Evolutionary conservation across 2,888 invertebrate species (phyloP).

Genomic region (Drosophila borealis): DNA sequence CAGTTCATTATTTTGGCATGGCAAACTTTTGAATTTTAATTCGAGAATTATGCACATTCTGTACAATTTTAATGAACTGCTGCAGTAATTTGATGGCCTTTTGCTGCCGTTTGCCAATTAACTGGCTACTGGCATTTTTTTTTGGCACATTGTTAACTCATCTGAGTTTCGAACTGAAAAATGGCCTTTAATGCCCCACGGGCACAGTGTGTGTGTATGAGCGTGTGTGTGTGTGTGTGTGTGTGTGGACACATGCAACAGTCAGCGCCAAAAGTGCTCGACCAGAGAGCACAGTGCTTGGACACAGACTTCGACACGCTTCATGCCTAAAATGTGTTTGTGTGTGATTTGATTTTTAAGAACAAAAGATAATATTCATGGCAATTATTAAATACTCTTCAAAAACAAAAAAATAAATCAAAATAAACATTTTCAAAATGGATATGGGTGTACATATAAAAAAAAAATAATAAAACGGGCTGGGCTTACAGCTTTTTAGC

Average conservation of each 20-base stretch:
- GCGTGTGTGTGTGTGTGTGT: background rate
- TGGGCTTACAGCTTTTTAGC: no score
- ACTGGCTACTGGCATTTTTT: slow-evolving; percentile 22
- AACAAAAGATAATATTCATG: background rate
- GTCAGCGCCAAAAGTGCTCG: slow-evolving; percentile 20
- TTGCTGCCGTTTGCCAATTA: slow-evolving; percentile 49
- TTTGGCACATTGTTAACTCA: slow-evolving; percentile 40
- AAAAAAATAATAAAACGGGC: background rate
- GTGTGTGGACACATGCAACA: slow-evolving; percentile 36
- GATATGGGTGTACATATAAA: no score
- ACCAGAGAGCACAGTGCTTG: background rate
- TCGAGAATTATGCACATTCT: slow-evolving; percentile 72
- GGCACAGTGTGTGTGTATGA: background rate
- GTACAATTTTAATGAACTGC: slow-evolving; percentile 71
- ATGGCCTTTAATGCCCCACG: slow-evolving; percentile 14
- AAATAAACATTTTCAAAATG: background rate
- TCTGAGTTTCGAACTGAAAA: slow-evolving; percentile 23
- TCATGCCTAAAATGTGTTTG: background rate
- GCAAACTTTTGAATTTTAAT: slow-evolving; percentile 78
- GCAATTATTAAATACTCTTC: slow-evolving; percentile 13
- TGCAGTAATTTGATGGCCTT: slow-evolving; percentile 52
- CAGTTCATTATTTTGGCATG: slow-evolving; percentile 75
- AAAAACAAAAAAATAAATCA: background rate
- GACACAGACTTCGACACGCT: slow-evolving; percentile 1
- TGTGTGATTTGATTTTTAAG: slow-evolving; percentile 22